Percentiles rank a stretch among this genome's conserved stretches.
phyloP scores from a whole-genome alignment of 2,113 vertebrate genomes.

The Poeciliopsis prolifica region DNA sequence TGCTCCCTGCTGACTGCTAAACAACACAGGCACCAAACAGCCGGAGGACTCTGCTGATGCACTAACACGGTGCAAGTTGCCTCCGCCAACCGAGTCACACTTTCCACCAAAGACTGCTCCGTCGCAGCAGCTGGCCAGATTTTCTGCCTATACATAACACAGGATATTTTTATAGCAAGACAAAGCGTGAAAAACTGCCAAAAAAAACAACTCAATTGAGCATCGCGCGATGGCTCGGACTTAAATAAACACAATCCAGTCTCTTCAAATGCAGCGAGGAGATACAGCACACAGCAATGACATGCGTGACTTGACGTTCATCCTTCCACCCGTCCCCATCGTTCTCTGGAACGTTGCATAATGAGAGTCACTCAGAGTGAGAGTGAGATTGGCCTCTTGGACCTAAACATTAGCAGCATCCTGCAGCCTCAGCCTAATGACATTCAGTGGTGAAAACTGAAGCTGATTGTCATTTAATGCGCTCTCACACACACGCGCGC shows the following conservation, averaged over 20 bases:
- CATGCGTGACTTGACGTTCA: conserved; percentile 30
- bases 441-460: background rate
- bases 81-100: background rate
- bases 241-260: background rate
- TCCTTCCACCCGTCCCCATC: conserved; percentile 32
- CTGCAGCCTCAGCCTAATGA: background rate
- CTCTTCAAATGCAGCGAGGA: background rate
- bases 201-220: background rate
- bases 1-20: conserved; percentile 31
- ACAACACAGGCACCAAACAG: conserved; percentile 31
- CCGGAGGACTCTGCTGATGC: conserved; percentile 26
- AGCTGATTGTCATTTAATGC: background rate
- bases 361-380: too few relatives aligned
- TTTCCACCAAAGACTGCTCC: conserved; percentile 9
- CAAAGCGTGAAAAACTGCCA: background rate
- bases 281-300: background rate
- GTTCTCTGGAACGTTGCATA: conserved; percentile 32
- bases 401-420: conserved; percentile 24
- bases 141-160: background rate
- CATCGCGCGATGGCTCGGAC: background rate
- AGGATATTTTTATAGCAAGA: too few relatives aligned
- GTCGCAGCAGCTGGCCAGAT: background rate
- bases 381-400: conserved; percentile 22
- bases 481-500: too few relatives aligned
- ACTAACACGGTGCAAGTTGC: conserved; percentile 1